Evolutionary conservation across 2,113 vertebrate genomes (phyloP), one percentile per base, ranked within the genome.

Genomic region (Paracanthobrama guichenoti): DNA sequence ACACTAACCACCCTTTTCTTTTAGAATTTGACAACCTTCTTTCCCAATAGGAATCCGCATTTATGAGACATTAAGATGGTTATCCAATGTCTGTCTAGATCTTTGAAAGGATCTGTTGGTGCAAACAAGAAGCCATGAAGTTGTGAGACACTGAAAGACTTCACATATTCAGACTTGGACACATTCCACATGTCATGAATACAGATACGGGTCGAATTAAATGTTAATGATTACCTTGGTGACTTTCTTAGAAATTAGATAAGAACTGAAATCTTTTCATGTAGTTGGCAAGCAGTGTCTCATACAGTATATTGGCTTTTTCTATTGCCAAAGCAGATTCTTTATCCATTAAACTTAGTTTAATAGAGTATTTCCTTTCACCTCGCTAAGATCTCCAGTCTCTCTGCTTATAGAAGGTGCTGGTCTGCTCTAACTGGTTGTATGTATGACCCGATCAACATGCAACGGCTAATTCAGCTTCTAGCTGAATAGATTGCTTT

Each of bases 391-490:
- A 26, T 67, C 16, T 46, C 28, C 11, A 5, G 71, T 53, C 83
- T 69, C 83, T 50, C 12, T 14, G 72, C 31, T 87, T 50, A 6
- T 80, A 80, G 78, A 72, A 88, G 90, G 86, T 85, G 62, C 78
- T 84, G 89, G 79, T 78, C 83, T 88, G 18, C 71, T 81, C 79
- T 90, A 89, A 91, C 84, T 16, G 62, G 89, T 83, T 64, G 20
- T 44, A 39, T 76, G 67, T 86, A 48, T 87, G 84, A 83, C 85
- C 87, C 84, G 87, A 88, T 88, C 86, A 88, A 76, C 85, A 84
- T 85, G 87, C 83, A 85, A 72, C 42, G 50, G n/a, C 67, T 60
- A 10, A 67, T 81, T 87, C 59, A 1, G 10, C 76, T 78, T 42
- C 16, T 62, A 79, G 75, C 64, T 84, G 62, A 73, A 31, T 67